phyloP scores from a whole-genome alignment of 2,797 vertebrate species.

The Dendrocincla tyrannina region DNA sequence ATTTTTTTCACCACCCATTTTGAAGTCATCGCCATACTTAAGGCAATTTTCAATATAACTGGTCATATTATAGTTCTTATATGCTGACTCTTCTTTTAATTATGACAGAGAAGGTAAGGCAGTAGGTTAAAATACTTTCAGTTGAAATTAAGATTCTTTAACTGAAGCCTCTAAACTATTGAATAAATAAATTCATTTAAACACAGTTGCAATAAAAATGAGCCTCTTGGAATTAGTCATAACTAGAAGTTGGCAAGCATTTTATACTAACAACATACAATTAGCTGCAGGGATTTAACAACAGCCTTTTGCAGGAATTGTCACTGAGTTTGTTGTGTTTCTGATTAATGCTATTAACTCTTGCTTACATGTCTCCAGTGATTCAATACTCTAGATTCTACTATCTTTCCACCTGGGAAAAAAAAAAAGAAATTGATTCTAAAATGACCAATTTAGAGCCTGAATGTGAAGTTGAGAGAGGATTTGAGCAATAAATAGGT shows the following conservation, averaged over 20 bases:
- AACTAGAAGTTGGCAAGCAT: conserved; percentile 8
- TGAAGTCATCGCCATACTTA: not conserved
- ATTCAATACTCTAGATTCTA: not conserved
- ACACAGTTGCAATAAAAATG: conserved; percentile 3
- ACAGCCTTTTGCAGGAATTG: not conserved
- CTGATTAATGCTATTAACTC: not conserved
- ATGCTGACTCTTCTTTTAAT: not conserved
- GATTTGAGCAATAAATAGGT: not conserved
- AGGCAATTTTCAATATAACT: not conserved
- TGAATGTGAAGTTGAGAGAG: not conserved
- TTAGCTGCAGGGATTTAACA: conserved; percentile 24
- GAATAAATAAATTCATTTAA: conserved; percentile 31
- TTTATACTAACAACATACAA: not conserved
- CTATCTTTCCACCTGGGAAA: not conserved
- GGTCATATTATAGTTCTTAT: not conserved
- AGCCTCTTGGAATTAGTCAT: conserved; percentile 17
- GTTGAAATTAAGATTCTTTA: conserved; percentile 8
- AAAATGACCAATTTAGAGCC: not conserved
- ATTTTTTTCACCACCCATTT: not conserved
- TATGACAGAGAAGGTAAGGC: not conserved
- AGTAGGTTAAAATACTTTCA: not conserved
- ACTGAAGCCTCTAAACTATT: conserved; percentile 8
- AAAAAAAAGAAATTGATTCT: not conserved
- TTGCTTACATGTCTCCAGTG: not conserved
- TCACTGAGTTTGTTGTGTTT: conserved; percentile 10